Conservation (phyloP, 2,888 invertebrate genomes). For the Galeruca laticollis region DNA sequence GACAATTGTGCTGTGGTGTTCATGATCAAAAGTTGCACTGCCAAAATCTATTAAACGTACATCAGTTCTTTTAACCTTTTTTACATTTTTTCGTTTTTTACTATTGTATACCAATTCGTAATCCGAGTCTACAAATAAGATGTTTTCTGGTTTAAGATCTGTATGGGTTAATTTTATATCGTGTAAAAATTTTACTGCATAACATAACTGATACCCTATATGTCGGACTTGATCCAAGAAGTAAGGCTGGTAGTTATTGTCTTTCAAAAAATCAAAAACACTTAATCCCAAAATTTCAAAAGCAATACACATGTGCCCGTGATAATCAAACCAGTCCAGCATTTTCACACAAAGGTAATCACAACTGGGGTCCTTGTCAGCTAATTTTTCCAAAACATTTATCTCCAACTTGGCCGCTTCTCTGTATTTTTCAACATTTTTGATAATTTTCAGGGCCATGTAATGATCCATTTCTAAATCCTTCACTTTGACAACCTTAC, state of each 20-base stretch:
- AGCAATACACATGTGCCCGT: conserved; percentile 97
- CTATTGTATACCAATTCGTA: conserved; percentile 82
- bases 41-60: conserved; percentile 99
- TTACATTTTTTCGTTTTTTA: conserved; percentile 88
- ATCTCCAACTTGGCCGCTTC: conserved; percentile 99
- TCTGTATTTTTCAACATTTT: conserved; percentile 99
- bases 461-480: conserved; percentile 94
- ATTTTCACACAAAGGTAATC: conserved; percentile 96
- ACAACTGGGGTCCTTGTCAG: conserved; percentile 93
- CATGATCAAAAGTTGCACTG: conserved; percentile 99
- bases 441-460: conserved; percentile 98
- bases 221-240: conserved; percentile 97
- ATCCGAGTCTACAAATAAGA: conserved; percentile 95
- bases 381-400: conserved; percentile 96
- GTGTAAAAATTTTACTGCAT: conserved; percentile 97
- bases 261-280: conserved; percentile 98
- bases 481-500: conserved; percentile 99
- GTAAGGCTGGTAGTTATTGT: conserved; percentile 98
- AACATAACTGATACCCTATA: conserved; percentile 96
- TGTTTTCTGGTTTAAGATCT: conserved; percentile 99
- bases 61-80: conserved; percentile 91
- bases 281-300: conserved; percentile 98
- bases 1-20: conserved; percentile 99
- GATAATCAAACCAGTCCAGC: conserved; percentile 98
- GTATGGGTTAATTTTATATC: conserved; percentile 98